Evolutionary conservation across 2,113 vertebrate species (phyloP), one percentile per base, ranked within the genome.

Genomic region (Nipponia nippon): DNA sequence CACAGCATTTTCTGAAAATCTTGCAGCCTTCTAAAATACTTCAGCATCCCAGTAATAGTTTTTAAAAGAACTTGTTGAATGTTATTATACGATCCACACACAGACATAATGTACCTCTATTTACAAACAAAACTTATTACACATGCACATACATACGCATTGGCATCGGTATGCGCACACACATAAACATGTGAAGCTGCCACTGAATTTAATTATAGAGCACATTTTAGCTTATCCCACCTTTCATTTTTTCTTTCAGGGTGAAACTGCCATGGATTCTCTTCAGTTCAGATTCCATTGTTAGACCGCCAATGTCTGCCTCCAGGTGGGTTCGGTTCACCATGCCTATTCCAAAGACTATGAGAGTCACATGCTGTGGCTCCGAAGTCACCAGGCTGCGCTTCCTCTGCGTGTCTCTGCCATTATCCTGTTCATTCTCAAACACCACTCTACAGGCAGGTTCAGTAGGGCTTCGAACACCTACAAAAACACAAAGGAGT

Each of bases 171-270:
- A 47, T 18, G 8, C 8, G 3, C 36, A 42, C 15, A 65, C 12
- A n/a, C 13, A 18, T 0, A 9, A 46, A 42, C n/a, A 4, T 0
- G 27, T 21, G 30, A 70, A 92, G 40, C 17, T 53, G 38, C 15
- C 69, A 15, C 2, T 2, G 7, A 61, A 40, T 76, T 93, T 6
- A 11, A 14, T 10, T 2, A 8, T 7, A 2, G 16, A 42, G 14
- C 7, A 44, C 0, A 0, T 11, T 56, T 34, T 2, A 40, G 52
- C 58, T 34, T 26, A 14, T 10, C 80, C 10, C 94, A 99, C 99
- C 99, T 98, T 99, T 99, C 99, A 99, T 99, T 97, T 99, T 99
- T 92, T 99, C 99, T 94, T 99, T 99, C 38, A 99, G 98, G 7
- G 99, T 99, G 96, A 99, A 99, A 87, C 99, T 99, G 72, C 99